Base-by-base conservation (phyloP, 2,888 invertebrate genomes). In the Sylvicola cinctus region DNA sequence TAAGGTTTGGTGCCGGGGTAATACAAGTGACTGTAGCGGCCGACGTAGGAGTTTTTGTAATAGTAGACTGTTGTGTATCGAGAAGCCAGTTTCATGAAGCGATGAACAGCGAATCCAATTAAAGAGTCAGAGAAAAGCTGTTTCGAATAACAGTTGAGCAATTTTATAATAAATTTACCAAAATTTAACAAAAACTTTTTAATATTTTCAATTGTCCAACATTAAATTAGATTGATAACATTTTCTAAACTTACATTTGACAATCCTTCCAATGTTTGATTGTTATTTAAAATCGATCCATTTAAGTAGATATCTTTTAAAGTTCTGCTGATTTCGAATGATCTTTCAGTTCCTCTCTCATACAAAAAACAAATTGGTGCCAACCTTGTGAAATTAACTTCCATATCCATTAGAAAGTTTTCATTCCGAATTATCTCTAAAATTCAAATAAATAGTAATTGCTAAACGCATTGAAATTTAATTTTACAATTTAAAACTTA, bases 301-400 rank as follows among this genome's bases (percentile, higher is more conserved):
- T 52, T 46, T n/a, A 66, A 55, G 41, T 70, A 72, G 34, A 57
- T 61, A 4, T 53, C 49, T 36, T 60, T 61, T 3, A 77, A 46
- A 16, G 60, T 58, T 23, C 51, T 51, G 28, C 64, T 67, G 1
- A 69, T 64, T 3, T 56, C 49, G 13, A 51, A 51, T 0, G 70
- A 60, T 37, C 63, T 59, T 1, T 64, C 48, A 11, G 61, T 62
- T 3, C 62, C 58, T 6, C 65, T 62, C 41, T 77, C 68, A 38
- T 66, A 68, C 2, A 62, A 42, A 44, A 77, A 76, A 3, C 66
- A 62, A 16, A 75, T 66, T 0, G 77, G 77, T 0, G 75, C 74
- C 12, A 70, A 42, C 26, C 53, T 52, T 3, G 69, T 61, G 59
- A 74, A 79, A 29, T 75, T 58, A 1, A 58, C 47, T 45, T 73